phyloP scores from a whole-genome alignment of 1,140 invertebrate genomes.

The Medauroidea extradentata region DNA sequence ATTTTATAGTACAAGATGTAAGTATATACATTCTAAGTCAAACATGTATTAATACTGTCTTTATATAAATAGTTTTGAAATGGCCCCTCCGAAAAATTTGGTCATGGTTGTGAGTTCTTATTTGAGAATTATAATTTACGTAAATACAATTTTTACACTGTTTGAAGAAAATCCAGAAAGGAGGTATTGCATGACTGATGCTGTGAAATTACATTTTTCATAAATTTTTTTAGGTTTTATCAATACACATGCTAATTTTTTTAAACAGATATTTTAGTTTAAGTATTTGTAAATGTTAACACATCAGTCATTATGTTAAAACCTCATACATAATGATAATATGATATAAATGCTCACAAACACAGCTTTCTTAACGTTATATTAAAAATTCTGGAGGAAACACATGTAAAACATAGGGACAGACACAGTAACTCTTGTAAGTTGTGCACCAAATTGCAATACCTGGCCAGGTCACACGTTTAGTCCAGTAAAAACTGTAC shows the following conservation, averaged over 20 bases:
- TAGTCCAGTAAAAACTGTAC: too few relatives aligned
- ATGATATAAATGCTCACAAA: too few relatives aligned
- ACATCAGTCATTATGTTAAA: too few relatives aligned
- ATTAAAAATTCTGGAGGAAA: too few relatives aligned
- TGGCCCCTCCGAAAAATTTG: not conserved
- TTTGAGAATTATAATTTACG: not conserved
- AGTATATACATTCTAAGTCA: not conserved
- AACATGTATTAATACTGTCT: not conserved
- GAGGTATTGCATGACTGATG: not conserved
- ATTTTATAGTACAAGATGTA: not conserved
- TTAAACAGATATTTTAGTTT: too few relatives aligned
- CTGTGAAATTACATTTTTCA: not conserved
- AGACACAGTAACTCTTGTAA: too few relatives aligned
- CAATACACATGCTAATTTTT: not conserved
- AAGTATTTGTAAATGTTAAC: too few relatives aligned
- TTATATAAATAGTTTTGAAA: conserved; percentile 1
- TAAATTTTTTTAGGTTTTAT: not conserved
- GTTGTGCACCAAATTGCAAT: too few relatives aligned
- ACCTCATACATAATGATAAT: too few relatives aligned
- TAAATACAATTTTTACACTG: not conserved
- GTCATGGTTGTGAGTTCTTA: not conserved
- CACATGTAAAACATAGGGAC: too few relatives aligned
- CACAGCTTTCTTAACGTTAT: too few relatives aligned
- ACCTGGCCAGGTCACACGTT: too few relatives aligned
- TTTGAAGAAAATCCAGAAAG: not conserved